Evolutionary conservation across 1,140 invertebrate species (phyloP).

Genomic region (Cylas formicarius): DNA sequence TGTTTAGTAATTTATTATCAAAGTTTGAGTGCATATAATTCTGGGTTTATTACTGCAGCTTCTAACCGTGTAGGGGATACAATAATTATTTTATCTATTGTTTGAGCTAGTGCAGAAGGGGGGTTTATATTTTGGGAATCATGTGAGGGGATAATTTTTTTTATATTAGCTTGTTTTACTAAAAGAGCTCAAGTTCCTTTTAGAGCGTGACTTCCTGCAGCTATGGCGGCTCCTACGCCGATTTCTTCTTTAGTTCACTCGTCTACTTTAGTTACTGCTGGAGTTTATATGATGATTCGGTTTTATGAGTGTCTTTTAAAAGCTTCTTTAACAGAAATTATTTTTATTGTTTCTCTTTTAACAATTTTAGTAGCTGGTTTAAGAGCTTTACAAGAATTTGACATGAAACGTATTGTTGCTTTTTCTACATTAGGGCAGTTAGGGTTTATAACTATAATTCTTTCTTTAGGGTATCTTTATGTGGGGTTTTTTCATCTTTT

Average conservation of each 20-base stretch:
- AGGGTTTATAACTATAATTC: conserved; percentile 56
- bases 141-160: too few relatives aligned
- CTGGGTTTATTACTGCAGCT: conserved; percentile 55
- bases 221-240: conserved; percentile 62
- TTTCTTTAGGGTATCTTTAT: conserved; percentile 43
- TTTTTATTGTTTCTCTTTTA: conserved; percentile 43
- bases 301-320: conserved; percentile 47
- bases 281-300: conserved; percentile 63
- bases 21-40: conserved; percentile 52
- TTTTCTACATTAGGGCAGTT: conserved; percentile 63
- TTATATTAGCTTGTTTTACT: conserved; percentile 53
- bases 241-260: conserved; percentile 68
- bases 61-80: conserved; percentile 57
- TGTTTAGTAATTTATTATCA: conserved; percentile 60
- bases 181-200: conserved; percentile 70
- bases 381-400: conserved; percentile 53
- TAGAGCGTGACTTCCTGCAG: conserved; percentile 59
- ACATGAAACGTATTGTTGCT: conserved; percentile 67
- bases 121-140: conserved; percentile 47
- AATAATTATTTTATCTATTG: conserved; percentile 49
- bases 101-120: conserved; percentile 50
- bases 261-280: conserved; percentile 64
- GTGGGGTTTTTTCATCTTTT: conserved; percentile 58
- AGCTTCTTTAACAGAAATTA: conserved; percentile 37
- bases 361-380: conserved; percentile 57